Conservation (phyloP, 2,797 vertebrate genomes). For the Cephalopachus bancanus region DNA sequence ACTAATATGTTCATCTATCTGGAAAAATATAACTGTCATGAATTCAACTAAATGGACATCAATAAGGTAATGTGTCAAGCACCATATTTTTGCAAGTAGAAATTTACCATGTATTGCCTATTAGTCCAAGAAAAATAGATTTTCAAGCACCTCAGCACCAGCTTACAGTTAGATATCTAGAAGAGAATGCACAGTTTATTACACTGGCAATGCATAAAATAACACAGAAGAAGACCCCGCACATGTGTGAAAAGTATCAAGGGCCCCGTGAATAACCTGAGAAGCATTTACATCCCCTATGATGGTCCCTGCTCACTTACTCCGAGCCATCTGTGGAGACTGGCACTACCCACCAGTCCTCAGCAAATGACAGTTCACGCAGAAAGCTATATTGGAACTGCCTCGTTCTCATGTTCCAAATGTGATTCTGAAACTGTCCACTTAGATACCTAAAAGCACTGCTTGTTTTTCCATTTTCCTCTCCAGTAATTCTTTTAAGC, state of each 20-base stretch:
- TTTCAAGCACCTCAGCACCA: constrained; percentile 73
- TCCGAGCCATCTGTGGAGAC: constrained; percentile 66
- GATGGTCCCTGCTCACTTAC: constrained; percentile 64
- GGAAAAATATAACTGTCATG: constrained; percentile 62
- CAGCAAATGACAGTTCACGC: constrained; percentile 66
- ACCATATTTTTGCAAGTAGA: constrained; percentile 81
- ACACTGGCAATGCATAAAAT: not conserved
- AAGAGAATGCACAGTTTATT: constrained; percentile 57
- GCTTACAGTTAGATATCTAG: constrained; percentile 67
- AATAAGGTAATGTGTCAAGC: constrained; percentile 80
- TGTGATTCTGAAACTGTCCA: constrained; percentile 70
- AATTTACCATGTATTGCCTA: constrained; percentile 16
- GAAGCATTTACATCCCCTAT: constrained; percentile 26
- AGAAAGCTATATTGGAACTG: constrained; percentile 73
- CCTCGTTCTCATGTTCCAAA: constrained; percentile 76
- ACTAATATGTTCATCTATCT: constrained; percentile 68
- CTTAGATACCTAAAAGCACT: constrained; percentile 88
- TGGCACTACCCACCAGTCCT: not conserved
- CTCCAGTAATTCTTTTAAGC: constrained; percentile 89
- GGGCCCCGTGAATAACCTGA: not conserved
- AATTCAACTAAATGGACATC: constrained; percentile 66
- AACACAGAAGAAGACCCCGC: not conserved
- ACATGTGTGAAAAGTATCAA: not conserved
- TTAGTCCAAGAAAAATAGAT: constrained; percentile 77
- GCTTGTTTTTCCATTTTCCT: constrained; percentile 90